Conservation (phyloP, 1,140 invertebrate species). For the Wiebesia pumilae region DNA sequence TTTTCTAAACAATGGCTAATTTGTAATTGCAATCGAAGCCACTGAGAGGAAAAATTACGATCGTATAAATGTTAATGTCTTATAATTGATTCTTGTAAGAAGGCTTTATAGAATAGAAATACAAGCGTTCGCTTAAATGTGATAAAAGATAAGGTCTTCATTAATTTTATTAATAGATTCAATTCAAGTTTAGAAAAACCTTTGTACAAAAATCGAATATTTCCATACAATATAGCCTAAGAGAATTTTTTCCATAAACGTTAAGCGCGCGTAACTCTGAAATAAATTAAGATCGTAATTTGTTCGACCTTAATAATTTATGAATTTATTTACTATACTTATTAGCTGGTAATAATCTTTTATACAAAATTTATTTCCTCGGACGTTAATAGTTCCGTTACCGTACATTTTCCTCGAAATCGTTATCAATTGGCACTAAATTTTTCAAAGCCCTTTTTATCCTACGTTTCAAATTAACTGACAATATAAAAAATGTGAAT, state of each 20-base stretch:
- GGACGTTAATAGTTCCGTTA: conserved; percentile 1
- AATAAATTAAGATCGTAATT: background rate
- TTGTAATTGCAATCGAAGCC: background rate
- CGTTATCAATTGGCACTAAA: background rate
- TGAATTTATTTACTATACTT: background rate
- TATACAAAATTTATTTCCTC: background rate
- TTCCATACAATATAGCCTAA: background rate
- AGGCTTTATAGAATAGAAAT: background rate
- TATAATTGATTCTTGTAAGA: background rate
- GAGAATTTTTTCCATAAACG: background rate
- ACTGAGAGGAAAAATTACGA: background rate
- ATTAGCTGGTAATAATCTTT: background rate
- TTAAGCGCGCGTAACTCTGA: background rate
- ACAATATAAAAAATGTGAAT: background rate
- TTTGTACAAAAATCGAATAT: background rate
- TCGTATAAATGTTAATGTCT: background rate
- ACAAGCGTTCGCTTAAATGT: background rate
- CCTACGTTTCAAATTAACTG: background rate
- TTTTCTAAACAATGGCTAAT: background rate
- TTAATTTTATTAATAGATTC: background rate
- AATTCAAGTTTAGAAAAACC: background rate
- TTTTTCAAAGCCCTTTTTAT: too few relatives aligned
- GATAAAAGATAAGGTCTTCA: background rate
- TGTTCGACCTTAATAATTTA: background rate
- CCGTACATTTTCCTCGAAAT: background rate